These are phyloP conservation scores for Microplitis deprimator DNA, from an alignment of 2,888 invertebrate genomes.

Conservation along the genomic window DNA sequence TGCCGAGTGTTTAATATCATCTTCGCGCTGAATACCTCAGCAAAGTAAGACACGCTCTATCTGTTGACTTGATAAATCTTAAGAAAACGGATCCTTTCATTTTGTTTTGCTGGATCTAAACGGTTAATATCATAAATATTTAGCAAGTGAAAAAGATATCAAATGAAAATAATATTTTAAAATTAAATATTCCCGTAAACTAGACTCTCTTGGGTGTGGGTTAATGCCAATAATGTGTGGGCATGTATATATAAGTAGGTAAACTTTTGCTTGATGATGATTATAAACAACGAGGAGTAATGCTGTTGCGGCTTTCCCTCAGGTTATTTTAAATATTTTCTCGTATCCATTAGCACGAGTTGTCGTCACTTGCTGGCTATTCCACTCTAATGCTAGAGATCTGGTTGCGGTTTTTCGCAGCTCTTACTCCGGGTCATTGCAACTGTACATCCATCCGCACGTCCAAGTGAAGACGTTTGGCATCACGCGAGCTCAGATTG, in stretches of 20 bases:
- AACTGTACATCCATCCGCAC: constrained; percentile 55
- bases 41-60: constrained; percentile 27
- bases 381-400: constrained; percentile 5
- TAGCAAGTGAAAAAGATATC: background rate
- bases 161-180: constrained; percentile 11
- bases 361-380: background rate
- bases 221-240: background rate
- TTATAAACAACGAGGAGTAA: background rate
- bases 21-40: background rate
- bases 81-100: constrained; percentile 7
- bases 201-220: background rate
- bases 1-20: background rate
- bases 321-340: background rate
- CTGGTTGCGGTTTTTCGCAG: constrained; percentile 28
- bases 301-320: background rate
- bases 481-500: constrained; percentile 16
- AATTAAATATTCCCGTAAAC: background rate
- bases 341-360: background rate
- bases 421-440: constrained; percentile 52
- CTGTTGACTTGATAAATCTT: constrained; percentile 24
- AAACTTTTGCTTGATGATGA: background rate
- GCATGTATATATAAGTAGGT: background rate
- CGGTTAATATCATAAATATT: constrained; percentile 5
- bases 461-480: constrained; percentile 19
- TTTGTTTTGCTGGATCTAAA: background rate